Percentiles rank a stretch among this genome's conserved stretches.
Evolutionary conservation across 2,888 invertebrate species (phyloP).

Genomic region (Athetis lepigone): DNA sequence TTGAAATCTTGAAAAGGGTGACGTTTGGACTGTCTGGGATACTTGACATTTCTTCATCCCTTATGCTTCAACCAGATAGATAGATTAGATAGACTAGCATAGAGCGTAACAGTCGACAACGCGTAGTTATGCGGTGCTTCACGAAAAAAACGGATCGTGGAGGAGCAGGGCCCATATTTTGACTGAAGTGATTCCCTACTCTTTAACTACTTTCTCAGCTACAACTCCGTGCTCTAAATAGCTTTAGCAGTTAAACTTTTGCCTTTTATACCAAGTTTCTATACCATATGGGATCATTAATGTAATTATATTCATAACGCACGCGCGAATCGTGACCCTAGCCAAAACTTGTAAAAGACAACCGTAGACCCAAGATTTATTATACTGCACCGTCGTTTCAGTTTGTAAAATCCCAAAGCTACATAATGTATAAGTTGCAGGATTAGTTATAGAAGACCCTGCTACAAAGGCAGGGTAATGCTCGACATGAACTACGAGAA

Average conservation of each 20-base stretch:
- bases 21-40: background rate
- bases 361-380: slow-evolving; percentile 22
- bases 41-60: background rate
- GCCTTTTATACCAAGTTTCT: slow-evolving; percentile 22
- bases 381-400: slow-evolving; percentile 21
- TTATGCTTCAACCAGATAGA: too few relatives aligned
- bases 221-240: background rate
- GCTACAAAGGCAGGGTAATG: slow-evolving; percentile 27
- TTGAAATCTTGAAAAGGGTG: slow-evolving; percentile 10
- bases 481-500: slow-evolving; percentile 38
- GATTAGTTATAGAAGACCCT: slow-evolving; percentile 14
- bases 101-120: background rate
- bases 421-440: slow-evolving; percentile 11
- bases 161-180: background rate
- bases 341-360: slow-evolving; percentile 19
- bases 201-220: background rate
- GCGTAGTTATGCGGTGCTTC: too few relatives aligned
- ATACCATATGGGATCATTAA: slow-evolving; percentile 6
- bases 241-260: slow-evolving; percentile 7
- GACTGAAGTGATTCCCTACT: background rate
- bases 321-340: slow-evolving; percentile 31
- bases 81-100: too few relatives aligned
- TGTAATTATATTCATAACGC: slow-evolving; percentile 34
- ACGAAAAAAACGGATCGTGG: background rate
- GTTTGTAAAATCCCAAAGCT: slow-evolving; percentile 15